These are phyloP conservation scores for Unio delphinus DNA, from an alignment of 2,888 invertebrate species.

Conservation along the genomic window DNA sequence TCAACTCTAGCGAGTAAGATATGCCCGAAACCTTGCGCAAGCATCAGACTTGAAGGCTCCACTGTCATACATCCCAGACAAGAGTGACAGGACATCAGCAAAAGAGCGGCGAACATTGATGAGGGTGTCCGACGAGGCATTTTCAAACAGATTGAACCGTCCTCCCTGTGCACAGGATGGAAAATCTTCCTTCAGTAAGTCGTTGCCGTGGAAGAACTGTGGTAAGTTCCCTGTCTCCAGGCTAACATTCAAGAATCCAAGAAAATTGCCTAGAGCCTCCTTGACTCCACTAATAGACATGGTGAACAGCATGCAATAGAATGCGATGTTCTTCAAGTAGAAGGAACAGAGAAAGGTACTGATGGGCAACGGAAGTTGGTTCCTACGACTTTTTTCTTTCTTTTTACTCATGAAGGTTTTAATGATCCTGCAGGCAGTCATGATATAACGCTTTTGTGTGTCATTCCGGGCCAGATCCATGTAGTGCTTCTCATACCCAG, in stretches of 20 bases:
- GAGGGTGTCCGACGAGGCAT: too few relatives aligned
- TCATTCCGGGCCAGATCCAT: conserved; percentile 26
- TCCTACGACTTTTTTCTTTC: too few relatives aligned
- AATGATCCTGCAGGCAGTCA: conserved; percentile 38
- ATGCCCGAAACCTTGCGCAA: too few relatives aligned
- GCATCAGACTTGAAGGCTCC: too few relatives aligned
- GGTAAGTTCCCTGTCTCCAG: conserved; percentile 18
- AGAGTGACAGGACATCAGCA: too few relatives aligned
- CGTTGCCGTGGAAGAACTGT: conserved; percentile 23
- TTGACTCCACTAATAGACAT: conserved; percentile 5
- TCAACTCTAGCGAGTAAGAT: too few relatives aligned
- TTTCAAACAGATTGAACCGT: too few relatives aligned
- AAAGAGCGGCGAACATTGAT: too few relatives aligned
- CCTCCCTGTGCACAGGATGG: too few relatives aligned
- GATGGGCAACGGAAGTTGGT: conserved; percentile 12
- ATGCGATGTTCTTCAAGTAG: conserved; percentile 32
- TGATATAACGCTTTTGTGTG: conserved; percentile 23
- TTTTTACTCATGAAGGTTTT: conserved; percentile 19
- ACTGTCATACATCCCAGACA: too few relatives aligned
- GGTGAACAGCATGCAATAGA: conserved; percentile 19
- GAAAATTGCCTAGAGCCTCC: conserved; percentile 21
- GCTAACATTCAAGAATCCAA: conserved; percentile 13
- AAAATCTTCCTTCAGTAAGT: background rate
- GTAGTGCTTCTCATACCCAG: conserved; percentile 40
- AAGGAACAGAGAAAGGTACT: conserved; percentile 26